These are phyloP conservation scores for Listronotus oregonensis DNA, from an alignment of 1,140 invertebrate genomes.

Conservation along the genomic window DNA sequence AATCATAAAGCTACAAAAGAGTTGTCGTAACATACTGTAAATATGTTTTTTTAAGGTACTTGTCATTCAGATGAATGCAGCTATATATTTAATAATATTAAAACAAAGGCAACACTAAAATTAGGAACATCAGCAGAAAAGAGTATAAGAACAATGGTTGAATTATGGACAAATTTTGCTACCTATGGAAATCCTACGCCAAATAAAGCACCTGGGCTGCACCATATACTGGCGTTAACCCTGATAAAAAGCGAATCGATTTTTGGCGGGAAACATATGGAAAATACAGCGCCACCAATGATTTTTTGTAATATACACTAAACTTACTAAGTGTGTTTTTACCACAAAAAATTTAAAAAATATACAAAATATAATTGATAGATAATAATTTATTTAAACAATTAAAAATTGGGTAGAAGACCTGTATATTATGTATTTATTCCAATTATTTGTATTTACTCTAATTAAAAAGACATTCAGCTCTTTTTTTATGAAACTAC, in stretches of 20 bases:
- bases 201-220: conserved; percentile 22
- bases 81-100: conserved; percentile 62
- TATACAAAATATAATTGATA: too few relatives aligned
- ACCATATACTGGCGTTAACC: conserved; percentile 53
- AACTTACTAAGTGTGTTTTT: too few relatives aligned
- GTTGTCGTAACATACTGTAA: too few relatives aligned
- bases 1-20: too few relatives aligned
- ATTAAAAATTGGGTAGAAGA: too few relatives aligned
- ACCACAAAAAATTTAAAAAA: too few relatives aligned
- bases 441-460: too few relatives aligned
- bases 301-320: conserved; percentile 11
- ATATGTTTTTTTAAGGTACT: conserved; percentile 55
- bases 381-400: too few relatives aligned
- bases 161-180: conserved; percentile 62
- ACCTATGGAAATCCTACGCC: conserved; percentile 58
- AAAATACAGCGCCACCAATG: neutral
- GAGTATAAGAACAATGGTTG: conserved; percentile 58
- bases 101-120: conserved; percentile 45
- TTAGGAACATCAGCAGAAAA: conserved; percentile 48
- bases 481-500: too few relatives aligned
- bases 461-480: too few relatives aligned
- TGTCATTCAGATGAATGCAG: conserved; percentile 67
- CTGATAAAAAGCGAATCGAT: conserved; percentile 55
- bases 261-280: conserved; percentile 59
- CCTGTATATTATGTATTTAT: too few relatives aligned